Evolutionary conservation across 1,140 invertebrate species (phyloP).

Genomic region (Drosophila parvula): DNA sequence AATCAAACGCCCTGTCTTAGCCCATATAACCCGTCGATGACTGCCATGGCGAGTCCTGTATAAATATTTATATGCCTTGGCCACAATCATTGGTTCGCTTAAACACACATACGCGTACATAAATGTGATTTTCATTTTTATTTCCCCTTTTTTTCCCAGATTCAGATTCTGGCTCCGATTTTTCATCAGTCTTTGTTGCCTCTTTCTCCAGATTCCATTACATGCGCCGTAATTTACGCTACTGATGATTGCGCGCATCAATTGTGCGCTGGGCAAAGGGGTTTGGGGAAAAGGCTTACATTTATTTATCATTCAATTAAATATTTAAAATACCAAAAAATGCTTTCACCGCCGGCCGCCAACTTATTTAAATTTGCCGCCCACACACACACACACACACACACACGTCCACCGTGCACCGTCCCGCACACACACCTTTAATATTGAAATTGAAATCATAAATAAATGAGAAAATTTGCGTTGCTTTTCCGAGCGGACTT

Average conservation of each 20-base stretch:
- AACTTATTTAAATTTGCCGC: constrained; percentile 58
- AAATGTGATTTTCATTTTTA: constrained; percentile 16
- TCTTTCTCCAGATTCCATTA: constrained; percentile 28
- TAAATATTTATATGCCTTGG: constrained; percentile 73
- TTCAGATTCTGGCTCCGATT: not conserved
- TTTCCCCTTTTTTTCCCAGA: not conserved
- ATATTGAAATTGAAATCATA: constrained; percentile 82
- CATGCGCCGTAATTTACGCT: constrained; percentile 56
- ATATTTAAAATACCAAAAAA: constrained; percentile 83
- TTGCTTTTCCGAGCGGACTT: constrained; percentile 15
- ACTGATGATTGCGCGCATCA: constrained; percentile 28
- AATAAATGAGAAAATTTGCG: constrained; percentile 79
- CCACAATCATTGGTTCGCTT: constrained; percentile 64
- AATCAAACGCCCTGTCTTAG: too few relatives aligned
- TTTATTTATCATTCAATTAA: constrained; percentile 83
- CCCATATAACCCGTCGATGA: not conserved
- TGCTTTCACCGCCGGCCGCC: constrained; percentile 72
- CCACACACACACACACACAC: constrained; percentile 15
- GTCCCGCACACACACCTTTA: constrained; percentile 76
- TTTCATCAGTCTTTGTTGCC: constrained; percentile 7
- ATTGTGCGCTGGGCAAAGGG: not conserved
- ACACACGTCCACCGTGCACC: not conserved
- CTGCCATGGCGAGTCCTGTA: constrained; percentile 1
- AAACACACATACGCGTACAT: constrained; percentile 2
- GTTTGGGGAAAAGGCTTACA: constrained; percentile 48